Base-by-base conservation (phyloP, 2,797 vertebrate species). In the Coreius guichenoti region DNA sequence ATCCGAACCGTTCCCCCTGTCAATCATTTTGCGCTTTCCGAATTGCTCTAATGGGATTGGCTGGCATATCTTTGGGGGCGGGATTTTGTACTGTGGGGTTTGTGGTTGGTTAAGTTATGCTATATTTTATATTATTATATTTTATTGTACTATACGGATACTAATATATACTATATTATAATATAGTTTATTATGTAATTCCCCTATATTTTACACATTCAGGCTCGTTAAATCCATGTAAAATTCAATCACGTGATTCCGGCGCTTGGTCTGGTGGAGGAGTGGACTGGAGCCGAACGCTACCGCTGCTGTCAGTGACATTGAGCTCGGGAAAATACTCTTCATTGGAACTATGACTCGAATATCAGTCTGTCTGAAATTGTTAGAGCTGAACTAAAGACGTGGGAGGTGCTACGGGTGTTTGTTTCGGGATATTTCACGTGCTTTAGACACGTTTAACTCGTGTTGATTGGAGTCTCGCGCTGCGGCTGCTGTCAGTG, bases 301-400 rank as follows among this genome's bases (percentile, higher is more conserved):
- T 16, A 29, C 49, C 17, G 49, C 31, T n/a, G 29, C 12, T 54
- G 67, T 33, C 45, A 47, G 26, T 80, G 58, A 81, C 80, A 70
- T 81, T 81, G 80, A 79, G 56, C 21, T 63, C 31, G 13, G 43
- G 23, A 54, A 81, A 70, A n/a, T 29, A 14, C 23, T 72, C 21
- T 29, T 43, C 14, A 1, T 26, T 8, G 29, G 12, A 51, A 1
- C 63, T 69, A 12, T 17, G 33, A 54, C 13, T 56, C 31, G 47
- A 23, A 51, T 36, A n/a, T 8, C 4, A n/a, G 21, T 54, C 29
- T 36, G 31, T 26, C 12, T 17, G 47, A 17, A 19, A 13, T 31
- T n/a, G 21, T 21, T 8, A 5, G 14, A 21, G 31, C 12, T 6
- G 3, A 68, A 26, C 7, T 56, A 16, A 68, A 76, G 17, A 82